These are phyloP conservation scores for Scomber colias DNA, from an alignment of 2,113 vertebrate genomes.

Conservation along the genomic window DNA sequence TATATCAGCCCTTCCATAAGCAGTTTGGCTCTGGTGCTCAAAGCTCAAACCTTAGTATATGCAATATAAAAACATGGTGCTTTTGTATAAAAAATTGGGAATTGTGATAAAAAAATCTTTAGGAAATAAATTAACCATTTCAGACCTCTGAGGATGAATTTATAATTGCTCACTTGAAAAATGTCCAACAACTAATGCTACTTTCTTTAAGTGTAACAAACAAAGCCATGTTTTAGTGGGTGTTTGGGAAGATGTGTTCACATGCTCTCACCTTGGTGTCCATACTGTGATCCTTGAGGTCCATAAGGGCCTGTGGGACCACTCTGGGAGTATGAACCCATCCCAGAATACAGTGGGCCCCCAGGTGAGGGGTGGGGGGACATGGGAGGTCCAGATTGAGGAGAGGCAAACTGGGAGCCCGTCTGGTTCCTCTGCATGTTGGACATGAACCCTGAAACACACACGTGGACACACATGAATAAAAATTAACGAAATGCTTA, in stretches of 20 bases:
- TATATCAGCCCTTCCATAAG: not conserved
- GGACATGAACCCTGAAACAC: constrained; percentile 89
- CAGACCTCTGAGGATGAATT: too few species aligned
- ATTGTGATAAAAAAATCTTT: too few species aligned
- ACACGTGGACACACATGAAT: constrained; percentile 28
- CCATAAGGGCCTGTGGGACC: constrained; percentile 91
- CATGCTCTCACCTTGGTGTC: constrained; percentile 90
- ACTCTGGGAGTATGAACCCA: constrained; percentile 91
- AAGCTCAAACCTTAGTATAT: not conserved
- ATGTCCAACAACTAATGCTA: too few species aligned
- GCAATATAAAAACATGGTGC: not conserved
- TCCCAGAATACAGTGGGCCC: constrained; percentile 91
- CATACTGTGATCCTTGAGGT: constrained; percentile 93
- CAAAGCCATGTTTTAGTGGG: not conserved
- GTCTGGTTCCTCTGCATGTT: constrained; percentile 92
- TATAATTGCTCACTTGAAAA: too few species aligned
- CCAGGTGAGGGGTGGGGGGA: constrained; percentile 93
- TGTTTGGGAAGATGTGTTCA: not conserved
- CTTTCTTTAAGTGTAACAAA: not conserved
- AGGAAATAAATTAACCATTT: too few species aligned
- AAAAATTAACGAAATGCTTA: not conserved
- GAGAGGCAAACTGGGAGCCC: constrained; percentile 91
- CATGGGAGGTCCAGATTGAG: constrained; percentile 92
- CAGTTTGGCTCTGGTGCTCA: not conserved
- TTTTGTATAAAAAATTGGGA: too few species aligned